Percentiles rank a stretch among this genome's conserved stretches.
Evolutionary conservation across 2,888 invertebrate species (phyloP).

Genomic region (Drosophila pseudotalamancana): DNA sequence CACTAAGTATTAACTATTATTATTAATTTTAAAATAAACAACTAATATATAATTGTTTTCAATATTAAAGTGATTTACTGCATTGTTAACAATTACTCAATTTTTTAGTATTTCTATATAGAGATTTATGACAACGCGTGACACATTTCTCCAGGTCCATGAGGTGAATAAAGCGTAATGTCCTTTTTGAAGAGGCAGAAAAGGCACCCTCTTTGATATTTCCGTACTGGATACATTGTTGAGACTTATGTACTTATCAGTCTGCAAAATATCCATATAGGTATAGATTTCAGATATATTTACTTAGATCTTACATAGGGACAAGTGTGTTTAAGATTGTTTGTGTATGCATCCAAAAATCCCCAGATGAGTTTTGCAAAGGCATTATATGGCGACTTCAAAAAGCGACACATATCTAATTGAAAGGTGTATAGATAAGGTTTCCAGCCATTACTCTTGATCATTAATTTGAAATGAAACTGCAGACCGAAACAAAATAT

Average conservation of each 20-base stretch:
- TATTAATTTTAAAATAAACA: conserved; percentile 20
- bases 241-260: not conserved
- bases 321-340: conserved; percentile 39
- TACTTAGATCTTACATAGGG: conserved; percentile 39
- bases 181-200: conserved; percentile 25
- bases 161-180: conserved; percentile 20
- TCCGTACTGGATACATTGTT: conserved; percentile 20
- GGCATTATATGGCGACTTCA: conserved; percentile 23
- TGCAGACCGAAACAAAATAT: not conserved
- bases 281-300: not conserved
- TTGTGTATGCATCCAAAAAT: conserved; percentile 3
- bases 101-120: conserved; percentile 16
- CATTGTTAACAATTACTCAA: not conserved
- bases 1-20: conserved; percentile 39
- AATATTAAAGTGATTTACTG: conserved; percentile 15
- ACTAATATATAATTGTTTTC: conserved; percentile 22
- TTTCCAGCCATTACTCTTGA: conserved; percentile 25
- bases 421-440: conserved; percentile 20
- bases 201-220: not conserved
- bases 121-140: conserved; percentile 8
- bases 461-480: conserved; percentile 9
- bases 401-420: conserved; percentile 35
- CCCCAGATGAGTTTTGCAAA: conserved; percentile 27
- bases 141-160: conserved; percentile 14
- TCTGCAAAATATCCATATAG: conserved; percentile 2